Evolutionary conservation across 2,888 invertebrate genomes (phyloP), one percentile per base, ranked within the genome.

Genomic region (Ophion slaviceki): DNA sequence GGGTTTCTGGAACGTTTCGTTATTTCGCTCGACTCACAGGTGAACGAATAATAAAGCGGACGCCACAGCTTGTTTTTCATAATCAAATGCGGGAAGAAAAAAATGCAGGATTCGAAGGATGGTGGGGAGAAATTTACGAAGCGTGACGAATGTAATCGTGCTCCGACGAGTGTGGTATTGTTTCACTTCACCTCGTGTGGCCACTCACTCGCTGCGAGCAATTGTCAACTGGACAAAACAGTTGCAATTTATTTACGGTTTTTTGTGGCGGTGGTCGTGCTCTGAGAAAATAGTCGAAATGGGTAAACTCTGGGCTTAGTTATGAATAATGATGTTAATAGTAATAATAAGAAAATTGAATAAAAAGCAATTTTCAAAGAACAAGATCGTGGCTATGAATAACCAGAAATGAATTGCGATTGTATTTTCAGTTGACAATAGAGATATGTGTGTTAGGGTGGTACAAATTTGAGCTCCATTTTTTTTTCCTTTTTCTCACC

Each of bases 11-110:
- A 59, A 36, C 53, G 17, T 7, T 14, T 40, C 28, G 11, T 14
- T 32, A 57, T 28, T 59, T n/a, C 62, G 47, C 53, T 57, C 47
- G 28, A 77, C 57, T 32, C 68, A 78, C 86, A 86, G 82, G 86
- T 83, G 83, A 83, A 86, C 78, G 82, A 62, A 83, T 83, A 86
- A 86, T 59, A 68, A 86, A 80, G 80, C 74, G 64, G 80, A 86
- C 24, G 59, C 74, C 72, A 68, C 80, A 74, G 85, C 76, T 86
- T 86, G 80, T 80, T 83, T 86, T 80, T 53, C 72, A 83, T 80
- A 86, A 86, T 86, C 74, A 83, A 86, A 59, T 36, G 67, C 20
- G 64, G 20, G 70, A 28, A 80, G 64, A 83, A 47, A 86, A 83
- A 74, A 86, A 86, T 86, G 86, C 77, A 62, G 77, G 77, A 74